Conservation (phyloP, 2,797 vertebrate genomes). For the Miichthys miiuy region DNA sequence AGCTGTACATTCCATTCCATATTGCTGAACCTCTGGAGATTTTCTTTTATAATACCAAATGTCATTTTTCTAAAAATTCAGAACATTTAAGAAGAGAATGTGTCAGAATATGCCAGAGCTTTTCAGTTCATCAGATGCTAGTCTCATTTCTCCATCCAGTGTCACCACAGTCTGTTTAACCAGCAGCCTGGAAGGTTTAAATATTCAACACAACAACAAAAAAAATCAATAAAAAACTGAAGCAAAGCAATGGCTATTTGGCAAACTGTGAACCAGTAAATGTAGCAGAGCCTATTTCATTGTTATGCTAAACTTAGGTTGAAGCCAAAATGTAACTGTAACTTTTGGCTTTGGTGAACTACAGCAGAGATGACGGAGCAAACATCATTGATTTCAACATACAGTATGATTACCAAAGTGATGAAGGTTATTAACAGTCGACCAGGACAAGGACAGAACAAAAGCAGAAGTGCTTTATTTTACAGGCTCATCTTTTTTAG, state of each 20-base stretch:
- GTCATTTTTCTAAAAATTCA: neutral
- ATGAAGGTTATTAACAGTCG: neutral
- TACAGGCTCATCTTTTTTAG: neutral
- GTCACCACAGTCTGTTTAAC: constrained; percentile 29
- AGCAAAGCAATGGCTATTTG: constrained; percentile 18
- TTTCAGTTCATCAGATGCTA: constrained; percentile 5
- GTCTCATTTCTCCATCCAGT: constrained; percentile 20
- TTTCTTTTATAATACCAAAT: neutral
- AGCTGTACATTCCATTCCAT: constrained; percentile 2
- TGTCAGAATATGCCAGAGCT: neutral
- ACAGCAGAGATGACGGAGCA: neutral
- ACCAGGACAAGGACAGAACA: neutral
- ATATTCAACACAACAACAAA: too few relatives aligned
- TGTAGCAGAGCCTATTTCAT: constrained; percentile 24
- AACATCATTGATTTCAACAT: constrained; percentile 1
- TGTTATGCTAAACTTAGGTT: constrained; percentile 11
- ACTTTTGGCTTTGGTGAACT: neutral
- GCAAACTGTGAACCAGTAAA: constrained; percentile 34
- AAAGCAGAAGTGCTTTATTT: neutral
- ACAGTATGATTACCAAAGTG: neutral
- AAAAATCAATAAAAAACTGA: constrained; percentile 5
- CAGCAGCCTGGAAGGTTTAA: constrained; percentile 16
- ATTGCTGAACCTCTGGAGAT: neutral
- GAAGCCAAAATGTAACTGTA: constrained; percentile 9
- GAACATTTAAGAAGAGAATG: neutral